phyloP scores from a whole-genome alignment of 1,140 invertebrate species.

The Episyrphus balteatus region DNA sequence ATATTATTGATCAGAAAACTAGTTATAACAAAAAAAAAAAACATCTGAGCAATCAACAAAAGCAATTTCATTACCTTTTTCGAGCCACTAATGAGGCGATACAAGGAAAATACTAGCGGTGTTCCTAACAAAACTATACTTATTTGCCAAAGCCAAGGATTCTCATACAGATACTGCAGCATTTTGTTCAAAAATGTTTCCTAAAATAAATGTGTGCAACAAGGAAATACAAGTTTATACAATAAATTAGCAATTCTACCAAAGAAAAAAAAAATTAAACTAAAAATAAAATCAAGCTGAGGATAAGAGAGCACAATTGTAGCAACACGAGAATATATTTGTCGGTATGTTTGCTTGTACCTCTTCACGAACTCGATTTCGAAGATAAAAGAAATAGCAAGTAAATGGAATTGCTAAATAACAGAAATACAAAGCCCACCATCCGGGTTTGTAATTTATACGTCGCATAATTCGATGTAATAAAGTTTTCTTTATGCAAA shows the following conservation, averaged over 20 bases:
- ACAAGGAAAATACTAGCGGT: slow-evolving; percentile 63
- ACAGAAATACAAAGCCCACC: slow-evolving; percentile 64
- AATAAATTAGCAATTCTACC: slow-evolving; percentile 6
- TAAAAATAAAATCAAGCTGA: slow-evolving; percentile 1
- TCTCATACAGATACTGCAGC: slow-evolving; percentile 69
- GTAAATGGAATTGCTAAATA: slow-evolving; percentile 62
- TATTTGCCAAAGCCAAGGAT: slow-evolving; percentile 84
- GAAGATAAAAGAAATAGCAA: slow-evolving; percentile 59
- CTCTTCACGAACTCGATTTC: slow-evolving; percentile 52
- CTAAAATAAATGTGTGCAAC: slow-evolving; percentile 41
- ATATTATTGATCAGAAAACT: neutral
- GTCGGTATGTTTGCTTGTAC: slow-evolving; percentile 32
- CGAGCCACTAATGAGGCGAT: slow-evolving; percentile 67
- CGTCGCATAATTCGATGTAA: slow-evolving; percentile 61
- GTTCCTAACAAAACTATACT: slow-evolving; percentile 73
- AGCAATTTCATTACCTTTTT: slow-evolving; percentile 40
- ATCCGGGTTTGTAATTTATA: slow-evolving; percentile 65
- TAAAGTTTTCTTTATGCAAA: slow-evolving; percentile 44
- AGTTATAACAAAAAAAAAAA: neutral
- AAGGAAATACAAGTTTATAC: slow-evolving; percentile 15
- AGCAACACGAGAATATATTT: neutral
- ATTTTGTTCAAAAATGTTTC: slow-evolving; percentile 70
- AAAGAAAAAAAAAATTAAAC: slow-evolving; percentile 2
- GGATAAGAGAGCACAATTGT: slow-evolving; percentile 11
- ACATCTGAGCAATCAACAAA: slow-evolving; percentile 14